phyloP scores from a whole-genome alignment of 2,797 vertebrate genomes.

The Mastacembelus armatus region DNA sequence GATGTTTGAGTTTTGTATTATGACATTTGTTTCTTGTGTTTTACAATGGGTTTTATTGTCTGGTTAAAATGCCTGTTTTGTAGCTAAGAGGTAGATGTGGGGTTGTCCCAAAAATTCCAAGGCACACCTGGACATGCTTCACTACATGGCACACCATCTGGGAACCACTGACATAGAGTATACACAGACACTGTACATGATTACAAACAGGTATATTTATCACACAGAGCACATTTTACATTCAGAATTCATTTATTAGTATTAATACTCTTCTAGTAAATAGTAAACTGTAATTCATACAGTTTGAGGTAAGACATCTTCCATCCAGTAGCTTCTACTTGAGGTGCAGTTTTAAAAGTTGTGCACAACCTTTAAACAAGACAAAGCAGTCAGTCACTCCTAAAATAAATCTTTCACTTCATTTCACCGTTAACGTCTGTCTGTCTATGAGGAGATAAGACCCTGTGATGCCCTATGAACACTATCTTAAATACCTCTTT shows the following conservation, averaged over 20 bases:
- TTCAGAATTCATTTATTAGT: neutral
- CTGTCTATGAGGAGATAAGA: constrained; percentile 30
- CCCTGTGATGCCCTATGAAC: constrained; percentile 4
- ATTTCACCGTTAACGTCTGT: constrained; percentile 29
- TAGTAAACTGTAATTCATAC: neutral
- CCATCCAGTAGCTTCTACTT: neutral
- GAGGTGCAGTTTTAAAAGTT: constrained; percentile 5
- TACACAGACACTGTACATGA: neutral
- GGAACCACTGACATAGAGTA: neutral
- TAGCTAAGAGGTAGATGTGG: too few relatives aligned
- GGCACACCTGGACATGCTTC: too few relatives aligned
- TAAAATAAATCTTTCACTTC: constrained; percentile 44
- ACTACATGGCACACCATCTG: too few relatives aligned
- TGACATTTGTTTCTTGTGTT: too few relatives aligned
- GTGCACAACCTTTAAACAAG: constrained; percentile 22
- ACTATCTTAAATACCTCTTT: constrained; percentile 31
- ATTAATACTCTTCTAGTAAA: neutral
- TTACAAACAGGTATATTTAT: too few relatives aligned
- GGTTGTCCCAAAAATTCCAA: too few relatives aligned
- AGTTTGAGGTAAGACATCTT: constrained; percentile 25
- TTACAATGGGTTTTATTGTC: too few relatives aligned
- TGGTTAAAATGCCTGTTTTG: too few relatives aligned
- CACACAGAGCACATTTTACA: neutral
- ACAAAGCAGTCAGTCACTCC: constrained; percentile 27
- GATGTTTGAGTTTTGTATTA: too few relatives aligned